These are phyloP conservation scores for Synchiropus splendidus DNA, from an alignment of 2,113 vertebrate species.

Conservation along the genomic window DNA sequence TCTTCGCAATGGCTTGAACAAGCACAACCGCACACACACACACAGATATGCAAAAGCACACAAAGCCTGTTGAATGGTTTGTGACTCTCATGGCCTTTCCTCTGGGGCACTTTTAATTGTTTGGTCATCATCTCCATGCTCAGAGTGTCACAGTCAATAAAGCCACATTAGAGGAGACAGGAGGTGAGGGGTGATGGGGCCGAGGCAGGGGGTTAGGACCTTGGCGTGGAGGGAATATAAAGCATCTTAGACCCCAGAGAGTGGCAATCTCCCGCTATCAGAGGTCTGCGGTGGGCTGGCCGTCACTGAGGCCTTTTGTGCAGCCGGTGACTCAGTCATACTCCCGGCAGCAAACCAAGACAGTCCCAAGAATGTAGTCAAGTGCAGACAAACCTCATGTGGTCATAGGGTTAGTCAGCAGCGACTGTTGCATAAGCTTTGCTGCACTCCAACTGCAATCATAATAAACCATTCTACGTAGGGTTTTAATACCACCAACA, in stretches of 20 bases:
- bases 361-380: slow-evolving; percentile 45
- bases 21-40: slow-evolving; percentile 2
- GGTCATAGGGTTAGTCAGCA: no score
- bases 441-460: no score
- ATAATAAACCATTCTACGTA: no score
- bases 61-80: slow-evolving; percentile 30
- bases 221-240: slow-evolving; percentile 47
- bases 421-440: no score
- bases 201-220: slow-evolving; percentile 42
- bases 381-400: slow-evolving; percentile 21
- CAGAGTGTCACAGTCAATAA: slow-evolving; percentile 65
- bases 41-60: slow-evolving; percentile 12
- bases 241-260: slow-evolving; percentile 24
- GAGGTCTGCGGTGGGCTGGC: slow-evolving; percentile 28
- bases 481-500: no score
- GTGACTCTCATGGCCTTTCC: slow-evolving; percentile 41
- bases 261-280: slow-evolving; percentile 41
- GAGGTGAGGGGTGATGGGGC: slow-evolving; percentile 51
- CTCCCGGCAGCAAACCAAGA: slow-evolving; percentile 16
- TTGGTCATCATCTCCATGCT: slow-evolving; percentile 58
- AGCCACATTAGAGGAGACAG: slow-evolving; percentile 56
- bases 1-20: slow-evolving; percentile 11
- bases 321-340: slow-evolving; percentile 50
- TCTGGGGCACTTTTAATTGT: slow-evolving; percentile 52
- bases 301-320: slow-evolving; percentile 56